Evolutionary conservation across 2,797 vertebrate species (phyloP).

Genomic region (Pseudomugil gertrudae): DNA sequence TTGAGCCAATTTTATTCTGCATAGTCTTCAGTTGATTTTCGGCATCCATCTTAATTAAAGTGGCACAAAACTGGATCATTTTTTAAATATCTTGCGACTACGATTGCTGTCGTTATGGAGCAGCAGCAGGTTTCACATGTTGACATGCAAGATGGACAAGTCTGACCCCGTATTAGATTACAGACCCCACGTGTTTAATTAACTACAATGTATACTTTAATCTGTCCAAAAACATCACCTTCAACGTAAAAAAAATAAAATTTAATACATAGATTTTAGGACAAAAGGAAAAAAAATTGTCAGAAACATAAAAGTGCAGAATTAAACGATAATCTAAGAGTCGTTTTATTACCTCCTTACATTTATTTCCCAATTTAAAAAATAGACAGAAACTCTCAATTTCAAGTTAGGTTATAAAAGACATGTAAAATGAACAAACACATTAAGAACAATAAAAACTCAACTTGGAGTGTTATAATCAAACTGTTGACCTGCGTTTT

Average conservation of each 20-base stretch:
- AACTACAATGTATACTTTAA: conserved; percentile 1
- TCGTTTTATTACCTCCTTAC: neutral
- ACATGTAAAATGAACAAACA: conserved; percentile 21
- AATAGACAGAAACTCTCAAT: conserved; percentile 20
- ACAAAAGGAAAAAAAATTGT: neutral
- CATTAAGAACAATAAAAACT: conserved; percentile 29
- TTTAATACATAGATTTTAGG: neutral
- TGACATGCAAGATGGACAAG: neutral
- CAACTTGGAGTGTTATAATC: conserved; percentile 46
- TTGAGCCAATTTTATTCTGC: neutral
- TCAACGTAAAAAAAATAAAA: neutral
- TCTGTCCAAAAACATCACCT: neutral
- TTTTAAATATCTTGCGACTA: too few species aligned
- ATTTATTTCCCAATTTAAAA: conserved; percentile 53
- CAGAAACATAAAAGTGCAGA: neutral
- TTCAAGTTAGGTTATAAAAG: conserved; percentile 32
- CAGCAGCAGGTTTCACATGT: neutral
- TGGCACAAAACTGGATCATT: neutral
- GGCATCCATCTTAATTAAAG: neutral
- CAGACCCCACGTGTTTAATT: neutral
- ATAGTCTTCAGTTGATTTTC: neutral
- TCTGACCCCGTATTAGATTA: conserved; percentile 1
- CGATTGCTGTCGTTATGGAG: neutral
- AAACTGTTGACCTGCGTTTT: conserved; percentile 16
- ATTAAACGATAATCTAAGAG: conserved; percentile 5